phyloP scores from a whole-genome alignment of 2,797 vertebrate species.

The Pteronotus mesoamericanus region DNA sequence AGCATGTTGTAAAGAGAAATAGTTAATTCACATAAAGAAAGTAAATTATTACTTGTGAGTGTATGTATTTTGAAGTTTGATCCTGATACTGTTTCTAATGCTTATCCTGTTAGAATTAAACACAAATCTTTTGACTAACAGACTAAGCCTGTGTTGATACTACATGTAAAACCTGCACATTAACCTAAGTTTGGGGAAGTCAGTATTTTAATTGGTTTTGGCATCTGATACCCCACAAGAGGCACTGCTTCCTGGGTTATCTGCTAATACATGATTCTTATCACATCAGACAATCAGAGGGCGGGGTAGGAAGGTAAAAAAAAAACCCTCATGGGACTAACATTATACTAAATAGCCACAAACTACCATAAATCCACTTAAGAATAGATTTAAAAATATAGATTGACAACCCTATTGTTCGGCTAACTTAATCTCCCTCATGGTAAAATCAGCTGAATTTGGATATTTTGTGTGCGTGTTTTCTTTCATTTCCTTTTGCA shows the following conservation, averaged over 20 bases:
- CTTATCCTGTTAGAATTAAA: neutral
- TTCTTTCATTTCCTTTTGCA: slow-evolving; percentile 64
- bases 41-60: neutral
- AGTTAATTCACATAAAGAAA: neutral
- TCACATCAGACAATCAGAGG: neutral
- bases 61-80: neutral
- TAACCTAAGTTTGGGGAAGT: neutral
- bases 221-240: neutral
- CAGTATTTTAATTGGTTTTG: neutral
- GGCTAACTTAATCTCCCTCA: slow-evolving; percentile 61
- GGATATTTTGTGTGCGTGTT: slow-evolving; percentile 17
- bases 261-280: neutral
- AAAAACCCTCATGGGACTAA: neutral
- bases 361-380: neutral
- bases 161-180: neutral
- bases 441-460: slow-evolving; percentile 56
- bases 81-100: neutral
- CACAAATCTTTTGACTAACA: neutral
- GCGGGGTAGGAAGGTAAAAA: neutral
- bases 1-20: neutral
- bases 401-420: slow-evolving; percentile 42
- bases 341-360: neutral
- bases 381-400: slow-evolving; percentile 49
- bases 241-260: neutral
- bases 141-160: neutral